These are phyloP conservation scores for Sminthurides bifidus DNA, from an alignment of 1,140 invertebrate genomes.

Conservation along the genomic window DNA sequence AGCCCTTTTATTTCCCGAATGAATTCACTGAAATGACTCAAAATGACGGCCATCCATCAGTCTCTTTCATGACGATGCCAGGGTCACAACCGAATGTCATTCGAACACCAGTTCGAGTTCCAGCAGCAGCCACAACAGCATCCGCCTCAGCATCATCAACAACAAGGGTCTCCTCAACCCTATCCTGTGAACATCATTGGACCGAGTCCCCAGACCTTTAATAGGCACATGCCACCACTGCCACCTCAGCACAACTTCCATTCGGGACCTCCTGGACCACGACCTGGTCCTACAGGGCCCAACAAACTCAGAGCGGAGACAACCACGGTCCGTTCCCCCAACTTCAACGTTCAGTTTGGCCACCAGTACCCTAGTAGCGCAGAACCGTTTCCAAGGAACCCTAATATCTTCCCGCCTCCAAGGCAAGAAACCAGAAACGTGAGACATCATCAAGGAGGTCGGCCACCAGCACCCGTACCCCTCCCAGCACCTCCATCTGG, in stretches of 20 bases:
- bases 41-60: not conserved
- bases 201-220: not conserved
- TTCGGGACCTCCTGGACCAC: not conserved
- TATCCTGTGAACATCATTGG: not conserved
- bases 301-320: not conserved
- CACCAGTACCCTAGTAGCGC: not conserved
- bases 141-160: not conserved
- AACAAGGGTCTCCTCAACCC: not conserved
- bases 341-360: not conserved
- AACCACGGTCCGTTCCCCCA: too few species aligned
- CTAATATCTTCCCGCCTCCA: too few species aligned
- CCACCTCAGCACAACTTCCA: not conserved
- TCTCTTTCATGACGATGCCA: conserved; percentile 3
- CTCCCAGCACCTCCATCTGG: not conserved
- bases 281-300: not conserved
- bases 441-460: too few species aligned
- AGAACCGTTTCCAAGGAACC: too few species aligned
- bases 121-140: not conserved
- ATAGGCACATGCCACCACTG: not conserved
- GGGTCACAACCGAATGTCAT: not conserved
- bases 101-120: not conserved
- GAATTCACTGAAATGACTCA: not conserved
- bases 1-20: not conserved
- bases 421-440: too few species aligned
- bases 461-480: too few species aligned